Evolutionary conservation across 2,888 invertebrate genomes (phyloP).

Genomic region (Lobophora halterata): DNA sequence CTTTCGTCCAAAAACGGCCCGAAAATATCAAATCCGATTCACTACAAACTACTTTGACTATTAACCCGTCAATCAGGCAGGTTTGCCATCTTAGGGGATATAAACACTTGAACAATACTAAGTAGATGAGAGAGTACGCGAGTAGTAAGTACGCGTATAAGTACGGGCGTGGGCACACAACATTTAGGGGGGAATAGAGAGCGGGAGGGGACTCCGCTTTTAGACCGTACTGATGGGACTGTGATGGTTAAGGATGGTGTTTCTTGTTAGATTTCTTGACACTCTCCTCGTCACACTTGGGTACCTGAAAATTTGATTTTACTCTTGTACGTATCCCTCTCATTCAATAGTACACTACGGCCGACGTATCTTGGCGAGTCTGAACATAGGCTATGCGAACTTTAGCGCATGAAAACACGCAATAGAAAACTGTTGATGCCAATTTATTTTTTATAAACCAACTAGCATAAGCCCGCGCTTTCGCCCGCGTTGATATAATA

Average conservation of each 20-base stretch:
- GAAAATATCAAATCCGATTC: slow-evolving; percentile 14
- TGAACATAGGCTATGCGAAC: too few relatives aligned
- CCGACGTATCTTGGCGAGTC: too few relatives aligned
- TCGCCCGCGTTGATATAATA: too few relatives aligned
- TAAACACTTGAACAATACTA: slow-evolving; percentile 19
- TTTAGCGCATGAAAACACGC: too few relatives aligned
- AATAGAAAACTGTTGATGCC: too few relatives aligned
- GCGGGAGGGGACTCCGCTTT: slow-evolving; percentile 49
- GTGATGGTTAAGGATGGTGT: slow-evolving; percentile 85
- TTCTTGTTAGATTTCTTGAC: slow-evolving; percentile 89
- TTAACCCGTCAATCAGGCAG: background rate
- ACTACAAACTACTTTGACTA: slow-evolving; percentile 11
- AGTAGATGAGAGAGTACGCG: slow-evolving; percentile 14
- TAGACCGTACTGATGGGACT: slow-evolving; percentile 70
- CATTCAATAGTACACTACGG: too few relatives aligned
- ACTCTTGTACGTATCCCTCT: too few relatives aligned
- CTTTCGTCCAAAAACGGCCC: slow-evolving; percentile 3
- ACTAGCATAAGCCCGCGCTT: too few relatives aligned
- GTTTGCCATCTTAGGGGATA: background rate
- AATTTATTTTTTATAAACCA: too few relatives aligned
- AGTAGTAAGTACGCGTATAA: slow-evolving; percentile 16
- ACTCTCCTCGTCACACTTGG: slow-evolving; percentile 87
- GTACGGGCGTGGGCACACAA: slow-evolving; percentile 42
- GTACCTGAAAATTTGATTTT: slow-evolving; percentile 59
- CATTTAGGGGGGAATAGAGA: slow-evolving; percentile 35